These are phyloP conservation scores for Xylocampa areola DNA, from an alignment of 2,888 invertebrate genomes.

Conservation along the genomic window DNA sequence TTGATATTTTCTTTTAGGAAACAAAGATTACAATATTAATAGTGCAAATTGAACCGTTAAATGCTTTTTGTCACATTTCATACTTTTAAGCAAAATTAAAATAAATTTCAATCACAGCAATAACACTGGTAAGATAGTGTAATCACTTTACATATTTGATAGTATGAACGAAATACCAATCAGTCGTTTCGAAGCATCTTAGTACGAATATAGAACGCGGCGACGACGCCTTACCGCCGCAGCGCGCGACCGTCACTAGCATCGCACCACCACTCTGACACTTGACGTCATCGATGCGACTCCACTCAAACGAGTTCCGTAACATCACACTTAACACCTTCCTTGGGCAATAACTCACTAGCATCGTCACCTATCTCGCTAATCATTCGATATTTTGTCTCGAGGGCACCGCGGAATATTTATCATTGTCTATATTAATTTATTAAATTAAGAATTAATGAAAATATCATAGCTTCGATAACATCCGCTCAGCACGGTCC, in stretches of 20 bases:
- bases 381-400: conserved; percentile 37
- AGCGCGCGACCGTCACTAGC: background rate
- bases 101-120: conserved; percentile 39
- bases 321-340: conserved; percentile 20
- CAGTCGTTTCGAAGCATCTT: conserved; percentile 28
- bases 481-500: conserved; percentile 26
- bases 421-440: conserved; percentile 19
- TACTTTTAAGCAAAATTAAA: conserved; percentile 54
- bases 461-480: conserved; percentile 16
- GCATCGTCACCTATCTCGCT: conserved; percentile 35
- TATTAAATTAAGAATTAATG: conserved; percentile 30
- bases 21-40: conserved; percentile 62
- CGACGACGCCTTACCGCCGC: too few relatives aligned
- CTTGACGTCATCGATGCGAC: conserved; percentile 1
- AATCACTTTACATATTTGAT: conserved; percentile 52
- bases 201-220: conserved; percentile 2
- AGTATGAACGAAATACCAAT: conserved; percentile 45
- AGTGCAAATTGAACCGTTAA: conserved; percentile 73
- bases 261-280: conserved; percentile 3
- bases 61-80: conserved; percentile 67
- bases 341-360: conserved; percentile 27
- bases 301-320: conserved; percentile 29
- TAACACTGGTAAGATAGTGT: conserved; percentile 41
- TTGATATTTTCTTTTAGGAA: conserved; percentile 63
- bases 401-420: conserved; percentile 42